Percentiles rank a stretch among this genome's conserved stretches.
phyloP scores from a whole-genome alignment of 2,888 invertebrate genomes.

The Oscheius onirici region DNA sequence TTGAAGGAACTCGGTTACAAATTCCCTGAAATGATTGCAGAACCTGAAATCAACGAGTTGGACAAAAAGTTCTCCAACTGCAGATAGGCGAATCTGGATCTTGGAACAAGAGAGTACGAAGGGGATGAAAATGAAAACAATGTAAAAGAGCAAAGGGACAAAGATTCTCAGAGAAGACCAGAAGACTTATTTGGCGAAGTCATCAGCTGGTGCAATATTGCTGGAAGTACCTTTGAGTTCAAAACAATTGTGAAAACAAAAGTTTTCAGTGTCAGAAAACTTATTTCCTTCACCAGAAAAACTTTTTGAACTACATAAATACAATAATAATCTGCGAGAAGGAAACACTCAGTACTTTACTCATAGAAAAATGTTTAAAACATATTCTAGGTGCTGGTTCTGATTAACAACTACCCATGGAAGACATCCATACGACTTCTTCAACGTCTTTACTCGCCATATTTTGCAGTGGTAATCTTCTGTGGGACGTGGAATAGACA shows the following conservation, averaged over 20 bases:
- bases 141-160: neutral
- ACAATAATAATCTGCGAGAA: neutral
- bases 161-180: neutral
- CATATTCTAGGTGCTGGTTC: slow-evolving; percentile 1
- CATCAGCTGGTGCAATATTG: neutral
- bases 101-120: neutral
- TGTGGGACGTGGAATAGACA: slow-evolving; percentile 12
- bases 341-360: neutral
- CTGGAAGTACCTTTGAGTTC: neutral
- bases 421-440: neutral
- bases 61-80: neutral
- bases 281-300: neutral
- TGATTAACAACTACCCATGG: slow-evolving; percentile 21
- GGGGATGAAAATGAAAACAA: neutral
- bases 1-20: slow-evolving; percentile 4
- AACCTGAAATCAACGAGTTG: no score
- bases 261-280: neutral
- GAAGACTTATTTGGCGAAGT: neutral
- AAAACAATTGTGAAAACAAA: neutral
- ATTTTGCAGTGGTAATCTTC: neutral
- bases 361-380: no score
- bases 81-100: neutral
- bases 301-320: neutral
- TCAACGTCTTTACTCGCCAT: slow-evolving; percentile 17
- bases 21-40: neutral